Evolutionary conservation across 2,888 invertebrate genomes (phyloP), one percentile per base, ranked within the genome.

Genomic region (Callosobruchus maculatus): DNA sequence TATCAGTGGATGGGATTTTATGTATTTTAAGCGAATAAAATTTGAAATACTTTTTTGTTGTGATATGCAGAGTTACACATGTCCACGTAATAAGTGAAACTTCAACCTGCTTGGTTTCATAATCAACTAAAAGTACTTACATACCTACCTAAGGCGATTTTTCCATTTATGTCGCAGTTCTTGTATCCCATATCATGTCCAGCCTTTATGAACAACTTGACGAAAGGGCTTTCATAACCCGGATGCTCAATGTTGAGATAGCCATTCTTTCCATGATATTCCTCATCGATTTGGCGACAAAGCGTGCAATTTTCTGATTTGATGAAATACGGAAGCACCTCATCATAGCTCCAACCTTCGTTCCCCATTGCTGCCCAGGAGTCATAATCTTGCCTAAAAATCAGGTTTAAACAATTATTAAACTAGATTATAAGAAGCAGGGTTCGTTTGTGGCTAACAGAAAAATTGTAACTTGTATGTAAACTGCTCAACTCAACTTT

Each of bases 281-380:
- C 87, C 0, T 91, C 91, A 83, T 93, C 91, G 73, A 88, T 88
- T 67, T 92, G 84, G 26, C 89, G 89, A 71, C 89, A 84, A 73
- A 90, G 89, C 71, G 88, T 88, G 78, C 93, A 91, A 80, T 93
- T 92, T 87, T 95, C 95, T 0, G 93, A 93, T 85, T 94, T 95
- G 76, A 90, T 90, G 81, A 97, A 97, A 84, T 95, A 95, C 0
- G 92, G 90, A 21, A 95, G 83, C 0, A 95, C 88, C 73, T 94
- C 91, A 0, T 89, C 83, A 83, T 93, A 95, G 74, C 92, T 90
- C 97, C 97, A 97, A 0, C 95, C 95, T 0, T 68, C 69, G 70
- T 77, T 77, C 0, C 96, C 96, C 84, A 92, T 88, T 26, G 86
- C 87, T n/a, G 90, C 92, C 97, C 97, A 97, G 72, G 90, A 89